Evolutionary conservation across 2,797 vertebrate genomes (phyloP).

Genomic region (Dryobates pubescens): DNA sequence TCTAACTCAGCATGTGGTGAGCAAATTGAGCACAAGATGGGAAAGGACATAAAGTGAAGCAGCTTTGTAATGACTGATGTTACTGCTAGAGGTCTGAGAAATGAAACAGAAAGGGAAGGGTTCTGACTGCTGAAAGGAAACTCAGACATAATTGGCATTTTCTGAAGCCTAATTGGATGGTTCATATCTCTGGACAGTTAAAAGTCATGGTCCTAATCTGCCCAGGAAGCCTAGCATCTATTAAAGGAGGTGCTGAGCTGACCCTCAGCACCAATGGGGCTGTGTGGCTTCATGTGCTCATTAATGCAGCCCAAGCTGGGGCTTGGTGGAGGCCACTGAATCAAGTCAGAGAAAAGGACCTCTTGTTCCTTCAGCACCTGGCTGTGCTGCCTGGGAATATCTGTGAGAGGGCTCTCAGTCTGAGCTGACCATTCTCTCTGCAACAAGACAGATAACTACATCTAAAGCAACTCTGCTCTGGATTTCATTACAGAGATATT

Average conservation of each 20-base stretch:
- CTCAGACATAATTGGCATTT: background rate
- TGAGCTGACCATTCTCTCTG: background rate
- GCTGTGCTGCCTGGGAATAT: background rate
- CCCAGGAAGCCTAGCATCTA: background rate
- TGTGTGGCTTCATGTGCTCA: background rate
- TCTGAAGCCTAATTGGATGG: background rate
- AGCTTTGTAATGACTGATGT: background rate
- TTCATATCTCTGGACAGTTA: background rate
- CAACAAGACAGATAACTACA: background rate
- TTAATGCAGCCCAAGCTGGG: fast-evolving
- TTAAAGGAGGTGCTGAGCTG: background rate
- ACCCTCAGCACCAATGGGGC: background rate
- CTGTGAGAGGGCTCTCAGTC: background rate
- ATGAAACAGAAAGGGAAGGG: fast-evolving
- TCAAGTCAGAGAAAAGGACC: background rate
- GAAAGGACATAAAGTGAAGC: background rate
- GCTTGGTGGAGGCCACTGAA: background rate
- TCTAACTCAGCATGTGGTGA: background rate
- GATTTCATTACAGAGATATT: background rate
- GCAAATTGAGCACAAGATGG: conserved; percentile 4
- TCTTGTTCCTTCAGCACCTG: background rate
- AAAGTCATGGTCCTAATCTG: background rate
- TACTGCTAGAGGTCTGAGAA: background rate
- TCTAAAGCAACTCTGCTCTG: background rate
- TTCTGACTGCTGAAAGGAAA: background rate